Evolutionary conservation across 2,113 vertebrate species (phyloP).

Genomic region (Chitala chitala): DNA sequence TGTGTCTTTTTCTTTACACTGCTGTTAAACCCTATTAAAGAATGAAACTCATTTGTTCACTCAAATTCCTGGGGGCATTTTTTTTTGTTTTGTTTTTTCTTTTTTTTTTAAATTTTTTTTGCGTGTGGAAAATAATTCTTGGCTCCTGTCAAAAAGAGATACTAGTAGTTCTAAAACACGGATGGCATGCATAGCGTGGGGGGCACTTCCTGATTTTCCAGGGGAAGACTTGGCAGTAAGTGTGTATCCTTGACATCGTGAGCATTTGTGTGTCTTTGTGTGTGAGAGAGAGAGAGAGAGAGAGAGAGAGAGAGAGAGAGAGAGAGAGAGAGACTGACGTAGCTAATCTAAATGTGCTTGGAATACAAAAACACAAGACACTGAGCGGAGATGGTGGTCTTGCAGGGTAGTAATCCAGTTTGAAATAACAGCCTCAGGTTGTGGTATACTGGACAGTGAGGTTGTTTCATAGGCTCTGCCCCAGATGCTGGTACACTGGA

Average conservation of each 20-base stretch:
- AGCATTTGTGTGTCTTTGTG: background rate
- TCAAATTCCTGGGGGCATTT: constrained; percentile 12
- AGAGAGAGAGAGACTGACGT: background rate
- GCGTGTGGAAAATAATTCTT: constrained; percentile 10
- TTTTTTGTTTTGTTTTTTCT: too few species aligned
- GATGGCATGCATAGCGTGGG: background rate
- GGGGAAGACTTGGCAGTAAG: background rate
- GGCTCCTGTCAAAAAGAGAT: background rate
- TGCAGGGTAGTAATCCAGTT: too few species aligned
- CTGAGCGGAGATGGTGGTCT: too few species aligned
- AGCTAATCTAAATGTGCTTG: too few species aligned
- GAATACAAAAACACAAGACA: too few species aligned
- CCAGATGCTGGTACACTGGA: background rate
- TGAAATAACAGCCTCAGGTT: too few species aligned
- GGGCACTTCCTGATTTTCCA: background rate
- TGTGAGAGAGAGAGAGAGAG: background rate
- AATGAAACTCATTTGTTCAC: constrained; percentile 15
- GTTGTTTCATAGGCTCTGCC: too few species aligned
- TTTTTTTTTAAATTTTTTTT: too few species aligned
- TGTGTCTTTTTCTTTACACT: constrained; percentile 25
- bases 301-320: background rate
- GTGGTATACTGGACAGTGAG: constrained; percentile 13
- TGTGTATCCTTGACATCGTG: background rate
- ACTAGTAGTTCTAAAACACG: background rate
- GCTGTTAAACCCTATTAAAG: constrained; percentile 15